Evolutionary conservation across 2,888 invertebrate species (phyloP).

Genomic region (Chrysodeixis includens): DNA sequence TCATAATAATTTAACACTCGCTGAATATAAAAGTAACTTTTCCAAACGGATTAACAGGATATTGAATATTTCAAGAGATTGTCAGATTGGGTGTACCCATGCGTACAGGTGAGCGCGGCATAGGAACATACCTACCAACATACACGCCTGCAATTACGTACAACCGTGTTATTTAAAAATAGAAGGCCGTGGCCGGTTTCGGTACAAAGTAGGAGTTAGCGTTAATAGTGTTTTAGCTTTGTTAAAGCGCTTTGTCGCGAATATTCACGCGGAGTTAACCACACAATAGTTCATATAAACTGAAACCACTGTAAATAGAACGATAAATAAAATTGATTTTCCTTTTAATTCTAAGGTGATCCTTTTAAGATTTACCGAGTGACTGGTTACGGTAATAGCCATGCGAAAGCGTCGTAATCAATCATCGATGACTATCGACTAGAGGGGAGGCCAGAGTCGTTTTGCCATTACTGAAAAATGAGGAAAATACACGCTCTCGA

Average conservation of each 20-base stretch:
- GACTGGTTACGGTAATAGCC: conserved; percentile 71
- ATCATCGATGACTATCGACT: conserved; percentile 74
- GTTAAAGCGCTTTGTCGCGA: conserved; percentile 8
- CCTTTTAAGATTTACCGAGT: conserved; percentile 71
- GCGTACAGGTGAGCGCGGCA: conserved; percentile 25
- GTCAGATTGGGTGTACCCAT: conserved; percentile 50
- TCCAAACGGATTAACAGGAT: conserved; percentile 60
- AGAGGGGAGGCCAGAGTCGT: conserved; percentile 61
- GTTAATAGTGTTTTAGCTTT: conserved; percentile 16
- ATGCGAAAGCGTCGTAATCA: conserved; percentile 68
- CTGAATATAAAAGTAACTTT: conserved; percentile 62
- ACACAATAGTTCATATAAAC: not conserved
- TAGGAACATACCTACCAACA: conserved; percentile 13
- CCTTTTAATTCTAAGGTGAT: conserved; percentile 58
- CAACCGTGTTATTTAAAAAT: conserved; percentile 16
- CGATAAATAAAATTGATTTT: conserved; percentile 42
- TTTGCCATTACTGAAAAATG: conserved; percentile 69
- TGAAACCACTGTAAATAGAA: not conserved
- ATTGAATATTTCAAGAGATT: conserved; percentile 62
- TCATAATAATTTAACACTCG: conserved; percentile 54
- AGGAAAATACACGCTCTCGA: conserved; percentile 61
- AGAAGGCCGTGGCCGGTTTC: not conserved
- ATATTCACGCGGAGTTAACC: not conserved
- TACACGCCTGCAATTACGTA: conserved; percentile 31
- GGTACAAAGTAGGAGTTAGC: conserved; percentile 12